Evolutionary conservation across 2,888 invertebrate species (phyloP), one percentile per base, ranked within the genome.

Genomic region (Nomada lathburiana): DNA sequence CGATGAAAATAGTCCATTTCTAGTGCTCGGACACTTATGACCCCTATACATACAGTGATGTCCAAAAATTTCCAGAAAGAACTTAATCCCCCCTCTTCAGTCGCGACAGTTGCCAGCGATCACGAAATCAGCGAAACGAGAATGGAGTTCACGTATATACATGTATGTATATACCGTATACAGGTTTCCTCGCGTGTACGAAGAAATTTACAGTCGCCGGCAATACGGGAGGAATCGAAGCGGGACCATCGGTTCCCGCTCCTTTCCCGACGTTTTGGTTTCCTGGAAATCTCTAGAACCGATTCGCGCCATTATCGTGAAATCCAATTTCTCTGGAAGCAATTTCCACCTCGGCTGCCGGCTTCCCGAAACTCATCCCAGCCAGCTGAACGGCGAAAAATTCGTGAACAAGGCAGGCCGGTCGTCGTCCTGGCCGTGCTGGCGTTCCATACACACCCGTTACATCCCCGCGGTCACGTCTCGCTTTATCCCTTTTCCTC

Each of bases 291-390:
- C 83, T 74, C 72, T 70, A 60, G 72, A 80, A 80, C 83, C 80
- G 83, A 84, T 83, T 83, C 83, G 71, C 79, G 70, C 83, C 79
- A 80, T 84, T 84, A 84, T 83, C 83, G 83, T 67, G 83, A 76
- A 84, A 84, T 84, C 83, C 83, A 84, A 84, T 84, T 84, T 84
- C 83, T 83, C 79, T 75, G 68, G 83, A 78, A 82, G 82, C 87
- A 82, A 80, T 87, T 87, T 80, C 84, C 84, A 80, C 82, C 76
- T 72, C 74, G 75, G 69, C 71, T 71, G 63, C 81, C 75, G 76
- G 68, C 76, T 81, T 80, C 75, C 75, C 78, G 79, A 82, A 83
- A 82, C 71, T 75, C 75, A 82, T 75, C 63, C 78, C 69, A 57
- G 63, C 53, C 60, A 65, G 52, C 18, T 57, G 65, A 78, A 80